Percentiles rank a stretch among this genome's conserved stretches.
Evolutionary conservation across 2,797 vertebrate species (phyloP).

Genomic region (Sebastes elongatus): DNA sequence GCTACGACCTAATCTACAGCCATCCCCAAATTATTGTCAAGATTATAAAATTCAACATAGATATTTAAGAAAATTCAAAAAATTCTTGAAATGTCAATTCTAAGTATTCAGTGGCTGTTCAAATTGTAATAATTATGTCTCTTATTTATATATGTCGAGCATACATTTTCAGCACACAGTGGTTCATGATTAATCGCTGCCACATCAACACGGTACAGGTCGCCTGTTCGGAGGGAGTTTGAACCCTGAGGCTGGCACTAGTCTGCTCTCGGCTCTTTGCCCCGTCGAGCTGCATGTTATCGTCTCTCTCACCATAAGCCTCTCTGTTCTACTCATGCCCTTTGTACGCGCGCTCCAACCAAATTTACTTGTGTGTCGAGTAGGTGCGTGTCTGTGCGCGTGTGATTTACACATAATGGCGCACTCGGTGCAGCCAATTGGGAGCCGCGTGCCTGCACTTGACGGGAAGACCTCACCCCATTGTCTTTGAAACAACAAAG

Average conservation of each 20-base stretch:
- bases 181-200: constrained; percentile 42
- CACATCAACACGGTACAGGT: neutral
- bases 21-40: neutral
- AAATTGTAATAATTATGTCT: too few relatives aligned
- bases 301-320: neutral
- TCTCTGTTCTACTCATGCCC: neutral
- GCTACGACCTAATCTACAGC: neutral
- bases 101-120: too few relatives aligned
- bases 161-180: neutral
- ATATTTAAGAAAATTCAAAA: neutral
- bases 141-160: neutral
- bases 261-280: constrained; percentile 30
- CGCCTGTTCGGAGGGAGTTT: constrained; percentile 20
- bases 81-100: neutral
- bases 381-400: neutral
- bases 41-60: neutral
- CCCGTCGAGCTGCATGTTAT: constrained; percentile 21
- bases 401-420: neutral
- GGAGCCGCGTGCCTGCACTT: neutral
- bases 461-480: neutral
- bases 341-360: neutral
- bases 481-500: neutral
- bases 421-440: neutral
- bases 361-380: neutral
- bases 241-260: constrained; percentile 14